phyloP scores from a whole-genome alignment of 2,797 vertebrate genomes.

The Melanotaenia parkinsoni region DNA sequence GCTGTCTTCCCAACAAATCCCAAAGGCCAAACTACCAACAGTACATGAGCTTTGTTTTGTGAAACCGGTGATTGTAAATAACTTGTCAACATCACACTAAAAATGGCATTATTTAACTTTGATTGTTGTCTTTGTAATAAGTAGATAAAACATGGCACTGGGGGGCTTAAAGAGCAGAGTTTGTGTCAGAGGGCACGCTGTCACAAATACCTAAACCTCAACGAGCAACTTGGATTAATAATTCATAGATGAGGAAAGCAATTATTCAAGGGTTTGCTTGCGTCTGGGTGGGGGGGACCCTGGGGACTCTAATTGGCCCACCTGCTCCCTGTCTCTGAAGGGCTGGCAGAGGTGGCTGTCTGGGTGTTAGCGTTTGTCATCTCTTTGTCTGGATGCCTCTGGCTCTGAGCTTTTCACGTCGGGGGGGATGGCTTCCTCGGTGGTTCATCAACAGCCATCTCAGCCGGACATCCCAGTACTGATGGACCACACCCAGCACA shows the following conservation, averaged over 20 bases:
- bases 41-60: not conserved
- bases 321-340: conserved; percentile 77
- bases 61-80: not conserved
- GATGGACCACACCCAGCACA: conserved; percentile 58
- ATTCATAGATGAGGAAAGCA: conserved; percentile 84
- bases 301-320: conserved; percentile 81
- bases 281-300: conserved; percentile 66
- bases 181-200: conserved; percentile 57
- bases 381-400: conserved; percentile 70
- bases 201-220: conserved; percentile 62
- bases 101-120: not conserved
- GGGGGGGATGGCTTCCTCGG: conserved; percentile 24
- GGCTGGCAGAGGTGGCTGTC: conserved; percentile 45
- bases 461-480: conserved; percentile 28
- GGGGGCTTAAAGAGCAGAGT: conserved; percentile 53
- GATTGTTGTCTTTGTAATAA: conserved; percentile 26
- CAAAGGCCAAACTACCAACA: not conserved
- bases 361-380: conserved; percentile 37
- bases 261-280: conserved; percentile 75
- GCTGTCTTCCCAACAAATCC: not conserved
- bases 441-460: conserved; percentile 21
- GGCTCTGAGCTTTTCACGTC: conserved; percentile 28
- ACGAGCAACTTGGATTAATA: conserved; percentile 79
- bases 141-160: conserved; percentile 26
- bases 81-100: not conserved